phyloP scores from a whole-genome alignment of 1,140 invertebrate species.

The Metaphire vulgaris region DNA sequence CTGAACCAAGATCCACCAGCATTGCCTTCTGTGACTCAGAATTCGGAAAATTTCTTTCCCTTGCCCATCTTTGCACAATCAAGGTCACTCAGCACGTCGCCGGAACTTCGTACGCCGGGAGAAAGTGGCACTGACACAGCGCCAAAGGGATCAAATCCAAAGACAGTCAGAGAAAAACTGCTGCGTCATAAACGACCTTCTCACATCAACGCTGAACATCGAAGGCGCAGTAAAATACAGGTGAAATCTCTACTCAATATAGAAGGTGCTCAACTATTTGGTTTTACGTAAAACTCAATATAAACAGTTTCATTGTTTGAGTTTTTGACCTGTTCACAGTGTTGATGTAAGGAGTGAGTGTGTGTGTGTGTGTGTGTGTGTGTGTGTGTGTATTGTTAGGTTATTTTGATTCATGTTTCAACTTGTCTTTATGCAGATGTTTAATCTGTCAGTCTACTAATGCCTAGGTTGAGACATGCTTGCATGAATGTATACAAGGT shows the following conservation, averaged over 20 bases:
- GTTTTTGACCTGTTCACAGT: too few relatives aligned
- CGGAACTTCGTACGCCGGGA: not conserved
- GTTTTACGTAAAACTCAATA: too few relatives aligned
- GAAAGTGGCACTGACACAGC: not conserved
- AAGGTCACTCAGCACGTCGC: not conserved
- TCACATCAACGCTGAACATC: conserved; percentile 97
- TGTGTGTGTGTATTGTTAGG: too few relatives aligned
- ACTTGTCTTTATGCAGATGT: too few relatives aligned
- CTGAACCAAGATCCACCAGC: not conserved
- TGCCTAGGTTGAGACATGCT: too few relatives aligned
- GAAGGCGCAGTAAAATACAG: conserved; percentile 90
- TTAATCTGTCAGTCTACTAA: too few relatives aligned
- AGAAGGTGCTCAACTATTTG: not conserved
- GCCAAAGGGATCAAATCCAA: not conserved
- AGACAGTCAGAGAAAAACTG: conserved; percentile 27
- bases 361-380: too few relatives aligned
- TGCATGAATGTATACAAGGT: too few relatives aligned
- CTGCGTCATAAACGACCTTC: conserved; percentile 56
- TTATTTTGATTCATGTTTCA: too few relatives aligned
- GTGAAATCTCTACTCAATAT: conserved; percentile 33
- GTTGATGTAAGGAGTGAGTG: too few relatives aligned
- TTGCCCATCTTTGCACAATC: not conserved
- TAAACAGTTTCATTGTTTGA: too few relatives aligned
- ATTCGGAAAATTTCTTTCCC: not conserved
- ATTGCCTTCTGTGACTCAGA: not conserved